A percentile compares a stretch with the other conserved stretches of the same genome.
phyloP scores from a whole-genome alignment of 2,888 invertebrate species.

The Plebejus argus region DNA sequence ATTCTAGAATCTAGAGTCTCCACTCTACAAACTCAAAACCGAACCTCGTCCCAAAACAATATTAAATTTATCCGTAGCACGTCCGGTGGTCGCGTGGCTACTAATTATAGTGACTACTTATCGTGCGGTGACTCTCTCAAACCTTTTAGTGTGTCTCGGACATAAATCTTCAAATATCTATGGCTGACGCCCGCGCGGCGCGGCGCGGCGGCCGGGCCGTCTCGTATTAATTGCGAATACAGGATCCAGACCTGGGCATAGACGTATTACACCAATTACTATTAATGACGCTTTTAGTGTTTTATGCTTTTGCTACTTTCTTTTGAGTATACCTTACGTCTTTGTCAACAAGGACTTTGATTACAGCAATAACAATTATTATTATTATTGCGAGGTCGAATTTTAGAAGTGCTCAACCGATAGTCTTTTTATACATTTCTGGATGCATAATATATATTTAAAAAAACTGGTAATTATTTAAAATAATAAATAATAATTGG shows the following conservation, averaged over 20 bases:
- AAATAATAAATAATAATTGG: too few relatives aligned
- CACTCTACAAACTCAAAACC: neutral
- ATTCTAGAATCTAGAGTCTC: too few relatives aligned
- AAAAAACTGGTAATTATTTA: too few relatives aligned
- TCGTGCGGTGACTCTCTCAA: slow-evolving; percentile 60
- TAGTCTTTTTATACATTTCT: too few relatives aligned
- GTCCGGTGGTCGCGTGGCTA: slow-evolving; percentile 72
- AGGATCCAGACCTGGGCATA: slow-evolving; percentile 50
- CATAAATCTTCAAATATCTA: slow-evolving; percentile 75
- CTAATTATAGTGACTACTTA: slow-evolving; percentile 73
- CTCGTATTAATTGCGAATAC: slow-evolving; percentile 66
- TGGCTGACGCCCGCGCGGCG: slow-evolving; percentile 50
- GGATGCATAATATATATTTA: too few relatives aligned
- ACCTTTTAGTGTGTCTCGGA: slow-evolving; percentile 72
- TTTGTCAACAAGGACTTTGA: too few relatives aligned
- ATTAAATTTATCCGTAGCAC: slow-evolving; percentile 34
- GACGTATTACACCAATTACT: slow-evolving; percentile 15
- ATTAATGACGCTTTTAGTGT: slow-evolving; percentile 22
- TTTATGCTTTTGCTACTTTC: neutral
- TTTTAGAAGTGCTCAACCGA: too few relatives aligned
- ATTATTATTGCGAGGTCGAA: too few relatives aligned
- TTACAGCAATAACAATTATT: too few relatives aligned
- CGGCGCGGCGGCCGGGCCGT: slow-evolving; percentile 44
- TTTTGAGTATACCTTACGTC: neutral
- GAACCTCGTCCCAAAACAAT: neutral